phyloP scores from a whole-genome alignment of 1,140 invertebrate species.

The Zaprionus ghesquierei region DNA sequence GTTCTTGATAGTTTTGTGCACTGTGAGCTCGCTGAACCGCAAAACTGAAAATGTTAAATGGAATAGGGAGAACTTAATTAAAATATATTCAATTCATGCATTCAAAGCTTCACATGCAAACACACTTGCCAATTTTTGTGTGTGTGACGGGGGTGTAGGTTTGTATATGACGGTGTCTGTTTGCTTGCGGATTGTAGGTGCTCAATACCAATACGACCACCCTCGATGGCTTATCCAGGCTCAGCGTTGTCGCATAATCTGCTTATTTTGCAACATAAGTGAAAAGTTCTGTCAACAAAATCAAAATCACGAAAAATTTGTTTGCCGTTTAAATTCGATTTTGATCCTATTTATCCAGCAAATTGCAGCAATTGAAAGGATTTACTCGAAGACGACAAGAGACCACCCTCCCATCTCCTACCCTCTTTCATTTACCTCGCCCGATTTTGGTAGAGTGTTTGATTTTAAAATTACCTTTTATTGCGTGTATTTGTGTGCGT shows the following conservation, averaged over 20 bases:
- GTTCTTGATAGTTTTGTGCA: conserved; percentile 44
- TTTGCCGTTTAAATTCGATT: conserved; percentile 82
- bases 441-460: conserved; percentile 54
- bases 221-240: conserved; percentile 47
- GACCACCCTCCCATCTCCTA: not conserved
- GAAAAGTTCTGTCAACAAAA: conserved; percentile 82
- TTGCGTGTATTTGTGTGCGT: too few relatives aligned
- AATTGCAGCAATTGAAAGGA: conserved; percentile 82
- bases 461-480: conserved; percentile 77
- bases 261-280: conserved; percentile 77
- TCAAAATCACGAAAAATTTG: conserved; percentile 79
- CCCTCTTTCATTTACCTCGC: not conserved
- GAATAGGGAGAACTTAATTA: conserved; percentile 60
- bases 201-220: conserved; percentile 44
- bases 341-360: conserved; percentile 82
- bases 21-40: conserved; percentile 45
- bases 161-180: not conserved
- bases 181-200: conserved; percentile 47
- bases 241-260: conserved; percentile 54
- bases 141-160: not conserved
- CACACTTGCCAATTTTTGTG: not conserved
- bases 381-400: conserved; percentile 47
- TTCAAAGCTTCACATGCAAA: conserved; percentile 33
- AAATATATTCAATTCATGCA: conserved; percentile 39
- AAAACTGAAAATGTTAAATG: conserved; percentile 18